A percentile compares a stretch with the other conserved stretches of the same genome.
These are phyloP conservation scores for Cantharis lateralis DNA, from an alignment of 2,888 invertebrate genomes.

Conservation along the genomic window DNA sequence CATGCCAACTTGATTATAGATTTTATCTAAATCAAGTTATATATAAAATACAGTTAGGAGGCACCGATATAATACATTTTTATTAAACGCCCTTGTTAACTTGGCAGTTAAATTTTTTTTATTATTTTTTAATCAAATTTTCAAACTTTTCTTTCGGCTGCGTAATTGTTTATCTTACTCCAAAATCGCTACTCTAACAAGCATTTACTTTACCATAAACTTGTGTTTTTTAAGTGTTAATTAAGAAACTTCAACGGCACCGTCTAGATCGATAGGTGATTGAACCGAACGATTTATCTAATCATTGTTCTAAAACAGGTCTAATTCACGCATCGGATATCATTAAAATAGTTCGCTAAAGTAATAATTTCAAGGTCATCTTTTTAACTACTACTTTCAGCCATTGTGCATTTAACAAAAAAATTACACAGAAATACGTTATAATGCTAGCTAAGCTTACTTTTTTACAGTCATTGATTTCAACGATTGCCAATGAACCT, in stretches of 20 bases:
- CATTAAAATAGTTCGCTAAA: constrained; percentile 21
- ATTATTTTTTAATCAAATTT: too few relatives aligned
- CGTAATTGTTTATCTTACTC: neutral
- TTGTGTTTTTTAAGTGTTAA: neutral
- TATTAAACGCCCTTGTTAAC: neutral
- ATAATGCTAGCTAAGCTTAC: neutral
- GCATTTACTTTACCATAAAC: neutral
- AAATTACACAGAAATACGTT: neutral
- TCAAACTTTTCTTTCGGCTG: too few relatives aligned
- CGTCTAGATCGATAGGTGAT: constrained; percentile 17
- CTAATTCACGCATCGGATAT: constrained; percentile 28
- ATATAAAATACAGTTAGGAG: neutral
- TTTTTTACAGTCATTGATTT: neutral
- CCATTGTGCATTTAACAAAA: neutral
- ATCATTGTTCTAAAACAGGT: constrained; percentile 28
- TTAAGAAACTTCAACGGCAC: constrained; percentile 3
- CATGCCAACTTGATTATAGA: neutral
- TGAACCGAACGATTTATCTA: constrained; percentile 22
- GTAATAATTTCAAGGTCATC: constrained; percentile 17
- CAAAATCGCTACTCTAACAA: neutral
- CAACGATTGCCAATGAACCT: neutral
- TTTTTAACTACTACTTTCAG: constrained; percentile 9
- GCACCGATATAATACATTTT: neutral
- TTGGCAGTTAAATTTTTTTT: too few relatives aligned
- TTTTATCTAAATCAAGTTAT: neutral